phyloP scores from a whole-genome alignment of 2,797 vertebrate species.

The Gila robusta region DNA sequence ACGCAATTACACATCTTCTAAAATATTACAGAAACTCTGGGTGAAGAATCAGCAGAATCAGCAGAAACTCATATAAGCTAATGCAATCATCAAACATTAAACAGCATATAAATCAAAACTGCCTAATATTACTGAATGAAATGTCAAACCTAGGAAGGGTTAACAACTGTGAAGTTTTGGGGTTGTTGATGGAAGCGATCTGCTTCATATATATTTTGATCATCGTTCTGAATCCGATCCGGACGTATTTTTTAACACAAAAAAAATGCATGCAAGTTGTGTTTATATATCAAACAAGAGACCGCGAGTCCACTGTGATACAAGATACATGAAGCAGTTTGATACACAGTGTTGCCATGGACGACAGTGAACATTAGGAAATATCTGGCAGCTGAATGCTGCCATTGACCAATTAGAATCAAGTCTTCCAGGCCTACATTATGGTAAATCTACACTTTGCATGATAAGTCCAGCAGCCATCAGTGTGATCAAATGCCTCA shows the following conservation, averaged over 20 bases:
- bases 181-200: not conserved
- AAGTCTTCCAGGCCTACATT: not conserved
- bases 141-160: not conserved
- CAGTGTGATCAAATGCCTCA: slow-evolving; percentile 7
- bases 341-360: not conserved
- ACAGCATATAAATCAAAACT: not conserved
- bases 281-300: not conserved
- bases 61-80: not conserved
- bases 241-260: not conserved
- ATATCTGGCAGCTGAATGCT: slow-evolving; percentile 15
- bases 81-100: not conserved
- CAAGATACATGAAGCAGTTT: not conserved
- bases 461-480: slow-evolving; percentile 18
- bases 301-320: not conserved
- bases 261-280: not conserved
- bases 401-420: not conserved
- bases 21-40: not conserved
- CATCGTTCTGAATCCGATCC: not conserved
- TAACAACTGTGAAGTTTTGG: not conserved
- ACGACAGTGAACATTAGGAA: not conserved
- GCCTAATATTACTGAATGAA: not conserved
- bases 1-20: not conserved
- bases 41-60: not conserved
- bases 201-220: not conserved
- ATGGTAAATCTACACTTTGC: slow-evolving; percentile 13